Evolutionary conservation across 2,888 invertebrate species (phyloP).

Genomic region (Tanypteryx hageni): DNA sequence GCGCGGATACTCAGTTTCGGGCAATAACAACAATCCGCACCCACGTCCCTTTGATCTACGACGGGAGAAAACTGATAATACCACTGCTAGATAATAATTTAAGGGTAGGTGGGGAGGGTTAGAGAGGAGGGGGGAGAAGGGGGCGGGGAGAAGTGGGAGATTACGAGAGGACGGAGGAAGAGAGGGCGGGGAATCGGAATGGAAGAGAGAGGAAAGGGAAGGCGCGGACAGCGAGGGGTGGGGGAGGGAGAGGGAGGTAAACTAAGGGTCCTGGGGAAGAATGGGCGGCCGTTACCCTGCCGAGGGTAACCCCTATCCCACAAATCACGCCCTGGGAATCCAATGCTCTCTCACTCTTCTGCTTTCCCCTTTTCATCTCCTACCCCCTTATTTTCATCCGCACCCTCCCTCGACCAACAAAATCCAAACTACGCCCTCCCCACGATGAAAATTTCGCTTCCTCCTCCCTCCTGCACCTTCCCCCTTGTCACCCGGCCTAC

Average conservation of each 20-base stretch:
- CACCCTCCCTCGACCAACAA: slow-evolving; percentile 24
- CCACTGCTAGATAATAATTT: neutral
- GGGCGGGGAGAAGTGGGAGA: neutral
- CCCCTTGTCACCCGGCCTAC: slow-evolving; percentile 17
- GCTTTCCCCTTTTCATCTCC: neutral
- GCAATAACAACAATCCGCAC: too few species aligned
- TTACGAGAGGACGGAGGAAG: neutral
- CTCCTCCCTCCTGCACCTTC: neutral
- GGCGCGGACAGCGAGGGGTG: neutral
- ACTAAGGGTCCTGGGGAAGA: slow-evolving; percentile 25
- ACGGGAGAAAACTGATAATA: neutral
- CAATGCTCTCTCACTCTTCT: neutral
- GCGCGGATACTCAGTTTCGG: too few species aligned
- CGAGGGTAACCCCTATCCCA: slow-evolving; percentile 40
- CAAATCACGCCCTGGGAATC: slow-evolving; percentile 61
- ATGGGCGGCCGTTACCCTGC: slow-evolving; percentile 48
- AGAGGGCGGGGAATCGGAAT: neutral
- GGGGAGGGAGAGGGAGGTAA: neutral
- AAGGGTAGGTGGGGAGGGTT: neutral
- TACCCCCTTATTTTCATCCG: neutral
- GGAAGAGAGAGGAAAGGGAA: neutral
- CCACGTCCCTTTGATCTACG: too few species aligned
- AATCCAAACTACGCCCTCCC: slow-evolving; percentile 31
- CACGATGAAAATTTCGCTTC: slow-evolving; percentile 25
- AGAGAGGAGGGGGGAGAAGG: neutral